Base-by-base conservation (phyloP, 2,888 invertebrate species). In the Caenorhabditis uteleia region DNA sequence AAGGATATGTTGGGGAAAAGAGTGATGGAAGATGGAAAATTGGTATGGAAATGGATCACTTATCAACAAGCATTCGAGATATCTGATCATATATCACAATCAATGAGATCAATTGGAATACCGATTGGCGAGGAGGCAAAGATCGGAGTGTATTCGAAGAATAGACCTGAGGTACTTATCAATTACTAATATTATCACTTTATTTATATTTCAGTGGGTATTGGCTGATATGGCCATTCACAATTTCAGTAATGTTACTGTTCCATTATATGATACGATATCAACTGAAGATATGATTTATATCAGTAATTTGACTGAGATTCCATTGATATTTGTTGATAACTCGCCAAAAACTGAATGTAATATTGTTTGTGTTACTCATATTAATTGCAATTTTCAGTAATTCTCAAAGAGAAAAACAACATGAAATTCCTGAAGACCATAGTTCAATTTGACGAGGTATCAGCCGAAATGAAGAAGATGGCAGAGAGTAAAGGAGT, bases 181-280 rank as follows among this genome's bases (percentile, higher is more conserved):
- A 18, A 18, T n/a, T 18, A 14, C 31, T 7, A 14, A 29, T 25
- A 6, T 5, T 6, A 4, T 25, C 2, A n/a, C 14, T 16, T 12
- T 10, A 21, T 12, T 34, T 5, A n/a, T 6, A 25, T 46, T 55
- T 29, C 56, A 56, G 43, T 64, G 64, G 64, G 18, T 64, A 6
- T 23, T 64, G 31, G 27, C 54, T 1, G 65, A 65, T 20, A 65
- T 65, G 59, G 59, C 47, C 1, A 8, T 47, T 2, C 59, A 65
- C 38, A 59, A 58, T 45, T 65, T 65, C 50, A 55, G 51, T 20
- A 65, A 65, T 21, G 65, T 59, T 10, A 50, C 47, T 10, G 65
- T 65, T 14, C 59, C 65, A 29, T 39, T 65, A 10, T 65, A 65
- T 31, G 65, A 65, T 8, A 65, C 65, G 18, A 55, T 65, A 33